These are phyloP conservation scores for Sebastes fasciatus DNA, from an alignment of 2,113 vertebrate species.

Conservation along the genomic window DNA sequence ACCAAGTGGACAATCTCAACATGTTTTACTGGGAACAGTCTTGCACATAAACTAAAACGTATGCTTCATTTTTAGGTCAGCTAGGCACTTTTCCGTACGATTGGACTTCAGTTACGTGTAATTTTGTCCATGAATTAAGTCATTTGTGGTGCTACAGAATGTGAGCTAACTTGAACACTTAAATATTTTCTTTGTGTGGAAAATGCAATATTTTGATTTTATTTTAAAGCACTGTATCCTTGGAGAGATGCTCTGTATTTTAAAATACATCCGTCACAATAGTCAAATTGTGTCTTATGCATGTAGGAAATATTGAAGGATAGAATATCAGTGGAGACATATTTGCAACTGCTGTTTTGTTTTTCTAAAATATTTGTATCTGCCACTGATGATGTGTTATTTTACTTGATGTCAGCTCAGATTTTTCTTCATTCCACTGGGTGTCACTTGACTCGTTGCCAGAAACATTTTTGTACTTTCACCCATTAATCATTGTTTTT, in stretches of 20 bases:
- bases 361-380: conserved; percentile 10
- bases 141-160: conserved; percentile 73
- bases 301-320: conserved; percentile 41
- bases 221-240: conserved; percentile 2
- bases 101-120: conserved; percentile 25
- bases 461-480: conserved; percentile 35
- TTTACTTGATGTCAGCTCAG: background rate
- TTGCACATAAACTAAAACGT: conserved; percentile 60
- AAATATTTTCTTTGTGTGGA: conserved; percentile 38
- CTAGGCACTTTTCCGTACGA: conserved; percentile 26
- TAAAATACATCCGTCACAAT: conserved; percentile 15
- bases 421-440: conserved; percentile 41
- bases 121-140: conserved; percentile 52
- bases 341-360: conserved; percentile 59
- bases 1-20: conserved; percentile 51
- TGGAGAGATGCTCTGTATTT: conserved; percentile 28
- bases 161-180: conserved; percentile 71
- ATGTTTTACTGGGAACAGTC: conserved; percentile 25
- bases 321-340: conserved; percentile 41
- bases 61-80: conserved; percentile 19
- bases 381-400: conserved; percentile 22
- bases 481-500: conserved; percentile 21
- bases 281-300: conserved; percentile 2
- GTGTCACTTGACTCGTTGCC: conserved; percentile 18
- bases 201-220: conserved; percentile 53